Conservation (phyloP, 2,797 vertebrate genomes). For the Tenualosa thibaudeaui region DNA sequence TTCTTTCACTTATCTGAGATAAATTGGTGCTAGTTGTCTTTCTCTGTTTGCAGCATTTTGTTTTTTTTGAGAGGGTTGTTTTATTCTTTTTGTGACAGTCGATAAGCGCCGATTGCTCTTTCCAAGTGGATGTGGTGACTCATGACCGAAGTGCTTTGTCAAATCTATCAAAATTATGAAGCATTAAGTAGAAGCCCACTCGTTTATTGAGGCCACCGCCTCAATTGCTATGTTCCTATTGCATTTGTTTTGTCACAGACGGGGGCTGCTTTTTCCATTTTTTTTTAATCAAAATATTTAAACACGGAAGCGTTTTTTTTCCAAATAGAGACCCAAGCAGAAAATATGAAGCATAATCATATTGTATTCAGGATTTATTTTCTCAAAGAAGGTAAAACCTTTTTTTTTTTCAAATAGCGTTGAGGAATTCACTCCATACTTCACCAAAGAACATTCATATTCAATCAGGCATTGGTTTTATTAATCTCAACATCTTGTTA, state of each 20-base stretch:
- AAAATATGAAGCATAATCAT: neutral
- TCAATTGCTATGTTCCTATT: neutral
- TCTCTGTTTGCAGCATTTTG: neutral
- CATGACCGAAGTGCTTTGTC: neutral
- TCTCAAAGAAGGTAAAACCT: neutral
- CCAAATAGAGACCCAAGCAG: neutral
- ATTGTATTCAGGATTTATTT: neutral
- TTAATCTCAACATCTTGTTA: neutral
- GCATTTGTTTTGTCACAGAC: neutral
- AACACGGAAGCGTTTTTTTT: neutral
- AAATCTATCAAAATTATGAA: neutral
- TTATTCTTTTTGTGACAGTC: neutral
- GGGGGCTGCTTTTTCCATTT: neutral
- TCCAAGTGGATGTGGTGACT: slow-evolving; percentile 17
- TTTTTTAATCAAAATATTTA: neutral
- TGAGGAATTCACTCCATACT: neutral
- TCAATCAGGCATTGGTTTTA: neutral
- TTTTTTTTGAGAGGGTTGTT: neutral
- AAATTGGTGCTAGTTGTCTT: neutral
- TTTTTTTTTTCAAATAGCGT: neutral
- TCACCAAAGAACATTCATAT: neutral
- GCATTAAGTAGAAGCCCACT: neutral
- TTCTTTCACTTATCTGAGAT: neutral
- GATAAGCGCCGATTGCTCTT: neutral
- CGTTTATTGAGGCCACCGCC: neutral